These are phyloP conservation scores for Lethrus apterus DNA, from an alignment of 1,140 invertebrate genomes.

Conservation along the genomic window DNA sequence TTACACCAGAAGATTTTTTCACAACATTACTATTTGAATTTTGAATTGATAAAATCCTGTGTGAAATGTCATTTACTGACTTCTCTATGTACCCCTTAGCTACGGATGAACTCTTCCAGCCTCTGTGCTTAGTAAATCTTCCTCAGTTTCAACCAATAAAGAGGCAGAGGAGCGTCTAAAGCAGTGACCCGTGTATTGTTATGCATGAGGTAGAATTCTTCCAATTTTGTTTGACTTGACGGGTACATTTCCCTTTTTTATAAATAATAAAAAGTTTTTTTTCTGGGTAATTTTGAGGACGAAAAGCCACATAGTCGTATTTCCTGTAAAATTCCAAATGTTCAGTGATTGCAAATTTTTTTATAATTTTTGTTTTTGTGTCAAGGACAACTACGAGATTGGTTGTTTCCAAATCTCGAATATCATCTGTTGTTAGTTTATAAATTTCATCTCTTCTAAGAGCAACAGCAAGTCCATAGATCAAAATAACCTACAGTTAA, in stretches of 20 bases:
- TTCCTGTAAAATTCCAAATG: constrained; percentile 17
- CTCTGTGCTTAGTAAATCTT: no score
- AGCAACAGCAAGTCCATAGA: constrained; percentile 21
- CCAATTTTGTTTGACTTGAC: constrained; percentile 23
- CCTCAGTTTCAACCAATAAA: no score
- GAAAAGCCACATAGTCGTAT: constrained; percentile 17
- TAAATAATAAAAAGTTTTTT: constrained; percentile 23
- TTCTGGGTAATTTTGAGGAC: constrained; percentile 13
- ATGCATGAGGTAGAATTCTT: constrained; percentile 14
- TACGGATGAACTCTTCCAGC: no score
- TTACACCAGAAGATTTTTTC: no score
- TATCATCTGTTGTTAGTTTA: no score
- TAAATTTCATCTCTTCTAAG: constrained; percentile 25
- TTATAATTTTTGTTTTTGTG: constrained; percentile 17
- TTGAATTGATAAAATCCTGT: no score
- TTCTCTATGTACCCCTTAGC: no score
- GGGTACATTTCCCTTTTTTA: constrained; percentile 19
- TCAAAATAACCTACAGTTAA: no score
- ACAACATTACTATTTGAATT: no score
- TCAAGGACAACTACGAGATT: constrained; percentile 18
- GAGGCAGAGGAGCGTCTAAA: constrained; percentile 23
- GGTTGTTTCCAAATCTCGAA: constrained; percentile 11
- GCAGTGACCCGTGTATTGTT: constrained; percentile 27
- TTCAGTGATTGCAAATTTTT: no score
- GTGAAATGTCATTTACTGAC: no score